Evolutionary conservation across 2,888 invertebrate genomes (phyloP), one percentile per base, ranked within the genome.

Genomic region (Nomada goodeniana): DNA sequence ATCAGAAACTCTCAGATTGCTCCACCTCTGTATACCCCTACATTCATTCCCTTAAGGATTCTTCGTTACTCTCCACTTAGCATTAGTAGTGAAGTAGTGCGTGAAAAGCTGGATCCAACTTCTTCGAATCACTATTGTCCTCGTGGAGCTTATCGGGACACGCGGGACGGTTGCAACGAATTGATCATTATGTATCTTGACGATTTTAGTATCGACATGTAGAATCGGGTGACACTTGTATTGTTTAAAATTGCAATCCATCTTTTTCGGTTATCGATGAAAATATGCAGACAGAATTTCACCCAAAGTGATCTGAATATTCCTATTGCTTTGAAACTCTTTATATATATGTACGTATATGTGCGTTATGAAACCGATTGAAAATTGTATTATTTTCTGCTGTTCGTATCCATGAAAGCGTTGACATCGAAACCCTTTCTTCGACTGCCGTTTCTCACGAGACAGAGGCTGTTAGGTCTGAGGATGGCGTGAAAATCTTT

Each of bases 31-130:
- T 53, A 77, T 53, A 77, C 55, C 63, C 65, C 61, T 65, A 44
- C 64, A 57, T 75, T 73, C 65, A 53, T 61, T 63, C 64, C 70
- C 81, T 80, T 70, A 73, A 70, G 76, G 57, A 84, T 87, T 83
- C 86, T 87, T 90, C 74, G 76, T 87, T 85, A 82, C 61, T 72
- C 71, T 80, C 84, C 86, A 81, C 81, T 86, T 85, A 83, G 85
- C 89, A 86, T 89, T 89, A 89, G 68, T 68, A 60, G 85, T 86
- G 89, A 90, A 87, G 77, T 87, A 90, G 83, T 86, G 85, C 87
- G 78, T 76, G 80, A 84, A 87, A 84, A 84, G 82, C 81, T 89
- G 79, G 84, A 87, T 87, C 86, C 67, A 68, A 70, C 67, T 69
- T 59, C 65, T 42, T 74, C 29, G 42, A 50, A 59, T 59, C 44